These are phyloP conservation scores for Galaxea fascicularis DNA, from an alignment of 92 coral and sea anemone species.

Conservation along the genomic window DNA sequence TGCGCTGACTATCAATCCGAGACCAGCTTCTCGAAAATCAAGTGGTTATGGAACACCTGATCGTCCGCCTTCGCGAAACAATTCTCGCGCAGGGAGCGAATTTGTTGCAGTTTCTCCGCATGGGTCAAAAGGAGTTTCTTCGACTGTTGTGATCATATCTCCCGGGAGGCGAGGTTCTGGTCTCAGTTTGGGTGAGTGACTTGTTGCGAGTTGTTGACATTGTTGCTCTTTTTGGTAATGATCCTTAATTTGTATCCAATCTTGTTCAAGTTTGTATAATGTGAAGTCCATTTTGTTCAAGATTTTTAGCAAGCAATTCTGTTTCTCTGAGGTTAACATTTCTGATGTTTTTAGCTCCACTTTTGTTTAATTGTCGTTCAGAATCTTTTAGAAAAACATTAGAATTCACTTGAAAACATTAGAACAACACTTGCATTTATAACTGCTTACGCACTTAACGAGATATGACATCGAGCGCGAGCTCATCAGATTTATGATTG, in stretches of 20 bases:
- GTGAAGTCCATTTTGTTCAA: background rate
- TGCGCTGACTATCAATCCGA: constrained; percentile 74
- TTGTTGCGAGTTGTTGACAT: background rate
- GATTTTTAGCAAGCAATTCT: background rate
- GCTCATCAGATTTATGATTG: background rate
- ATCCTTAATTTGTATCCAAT: too few relatives aligned
- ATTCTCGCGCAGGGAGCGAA: constrained; percentile 57
- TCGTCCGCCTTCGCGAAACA: constrained; percentile 74
- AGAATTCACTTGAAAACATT: background rate
- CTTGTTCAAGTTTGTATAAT: background rate
- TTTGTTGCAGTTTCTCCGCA: constrained; percentile 69
- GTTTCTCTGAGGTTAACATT: background rate
- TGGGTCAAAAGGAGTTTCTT: constrained; percentile 39
- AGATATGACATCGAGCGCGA: constrained; percentile 18
- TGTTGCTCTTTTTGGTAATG: constrained; percentile 46
- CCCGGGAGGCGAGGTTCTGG: constrained; percentile 74
- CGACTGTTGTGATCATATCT: constrained; percentile 34
- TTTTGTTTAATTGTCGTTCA: too few relatives aligned
- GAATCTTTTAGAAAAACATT: background rate
- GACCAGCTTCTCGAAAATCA: constrained; percentile 78
- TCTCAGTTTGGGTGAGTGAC: constrained; percentile 74
- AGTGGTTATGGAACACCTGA: constrained; percentile 39
- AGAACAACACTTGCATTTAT: background rate
- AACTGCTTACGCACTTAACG: background rate
- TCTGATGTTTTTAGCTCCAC: background rate